Percentiles rank a stretch among this genome's conserved stretches.
phyloP scores from a whole-genome alignment of 1,140 invertebrate genomes.

The Cydia amplana region DNA sequence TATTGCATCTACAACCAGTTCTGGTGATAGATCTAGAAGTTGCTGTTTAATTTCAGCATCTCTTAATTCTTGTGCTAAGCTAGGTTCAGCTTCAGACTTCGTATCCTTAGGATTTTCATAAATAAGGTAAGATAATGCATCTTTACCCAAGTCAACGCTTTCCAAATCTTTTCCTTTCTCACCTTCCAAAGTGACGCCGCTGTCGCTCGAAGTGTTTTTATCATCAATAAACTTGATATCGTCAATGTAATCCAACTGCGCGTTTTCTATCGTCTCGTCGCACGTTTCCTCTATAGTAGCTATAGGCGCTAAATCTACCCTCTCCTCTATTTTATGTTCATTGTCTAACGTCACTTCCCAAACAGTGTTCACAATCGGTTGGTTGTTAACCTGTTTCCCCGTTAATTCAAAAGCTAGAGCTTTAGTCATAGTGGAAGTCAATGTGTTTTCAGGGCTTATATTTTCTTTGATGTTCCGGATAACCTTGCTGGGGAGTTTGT shows the following conservation, averaged over 20 bases:
- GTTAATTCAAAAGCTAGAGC: constrained; percentile 62
- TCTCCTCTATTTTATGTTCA: constrained; percentile 51
- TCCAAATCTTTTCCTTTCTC: constrained; percentile 37
- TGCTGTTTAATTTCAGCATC: constrained; percentile 64
- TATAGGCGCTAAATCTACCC: constrained; percentile 62
- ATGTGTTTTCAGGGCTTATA: constrained; percentile 75
- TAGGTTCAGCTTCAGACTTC: constrained; percentile 41
- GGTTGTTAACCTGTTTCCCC: constrained; percentile 58
- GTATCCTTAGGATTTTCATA: constrained; percentile 49
- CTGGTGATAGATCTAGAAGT: constrained; percentile 64
- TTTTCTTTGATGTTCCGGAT: constrained; percentile 77
- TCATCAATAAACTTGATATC: constrained; percentile 58
- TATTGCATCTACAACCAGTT: constrained; percentile 62
- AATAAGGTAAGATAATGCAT: constrained; percentile 66
- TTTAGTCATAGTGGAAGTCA: constrained; percentile 70
- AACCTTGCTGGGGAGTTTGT: constrained; percentile 73
- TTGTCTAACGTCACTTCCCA: constrained; percentile 52
- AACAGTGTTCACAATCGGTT: constrained; percentile 46
- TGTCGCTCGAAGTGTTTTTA: constrained; percentile 38
- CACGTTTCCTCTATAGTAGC: constrained; percentile 68
- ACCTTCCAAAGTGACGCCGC: constrained; percentile 40
- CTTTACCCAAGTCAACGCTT: constrained; percentile 65
- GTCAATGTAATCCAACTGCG: constrained; percentile 63
- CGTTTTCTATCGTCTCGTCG: constrained; percentile 57
- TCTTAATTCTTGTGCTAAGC: constrained; percentile 64